Base-by-base conservation (phyloP, 2,113 vertebrate species). In the Nibea coibor region DNA sequence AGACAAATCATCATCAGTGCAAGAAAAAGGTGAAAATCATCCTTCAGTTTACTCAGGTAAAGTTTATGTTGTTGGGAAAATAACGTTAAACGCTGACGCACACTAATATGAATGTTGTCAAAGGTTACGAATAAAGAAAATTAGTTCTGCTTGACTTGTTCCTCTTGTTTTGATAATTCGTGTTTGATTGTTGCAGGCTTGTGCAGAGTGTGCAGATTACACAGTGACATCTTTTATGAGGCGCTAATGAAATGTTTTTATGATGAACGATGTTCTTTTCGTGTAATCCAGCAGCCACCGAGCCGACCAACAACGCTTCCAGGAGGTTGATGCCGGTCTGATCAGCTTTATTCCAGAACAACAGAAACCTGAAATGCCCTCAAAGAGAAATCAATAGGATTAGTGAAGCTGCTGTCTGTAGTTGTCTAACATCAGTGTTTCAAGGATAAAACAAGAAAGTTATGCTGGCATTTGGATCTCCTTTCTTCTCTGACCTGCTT, bases 271-370 rank as follows among this genome's bases (percentile, higher is more conserved):
- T 64, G 59, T 53, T 59, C 43, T 45, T 35, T 11, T 8, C 20
- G 31, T 65, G 43, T 80, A 80, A 84, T 76, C 57, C 76, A 43
- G 39, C 62, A 61, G 73, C 24, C 67, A 71, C 72, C 5, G 19
- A 77, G 43, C 58, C 28, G 54, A 47, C 3, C 54, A n/a, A 19
- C 42, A 48, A 45, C 3, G 79, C 54, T 45, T 70, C 61, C 39
- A 78, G 67, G 31, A 78, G 22, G 66, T 26, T 12, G 68, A 56
- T 47, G 84, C 64, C 19, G 4, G 28, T 61, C 80, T 12, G 47
- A 59, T 75, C 62, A 51, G 72, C 67, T 87, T 82, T 83, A 57
- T 75, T 81, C 58, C 45, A 35, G 70, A 69, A 84, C 43, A 78
- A 80, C 2, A 28, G 2, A 57, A 72, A 73, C 59, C 71, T 28